phyloP scores from a whole-genome alignment of 1,140 invertebrate genomes.

The Temnothorax nylanderi region DNA sequence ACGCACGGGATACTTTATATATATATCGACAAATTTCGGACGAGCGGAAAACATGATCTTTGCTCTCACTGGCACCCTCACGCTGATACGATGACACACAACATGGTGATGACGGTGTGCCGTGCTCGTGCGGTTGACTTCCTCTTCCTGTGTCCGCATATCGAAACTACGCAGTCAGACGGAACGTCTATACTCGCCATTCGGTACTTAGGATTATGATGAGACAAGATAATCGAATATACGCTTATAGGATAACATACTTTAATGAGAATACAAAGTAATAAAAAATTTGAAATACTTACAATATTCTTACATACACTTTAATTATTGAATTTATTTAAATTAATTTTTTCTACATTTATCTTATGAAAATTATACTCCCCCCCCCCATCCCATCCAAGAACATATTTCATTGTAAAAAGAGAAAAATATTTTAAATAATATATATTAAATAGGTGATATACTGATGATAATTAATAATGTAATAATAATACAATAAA shows the following conservation, averaged over 20 bases:
- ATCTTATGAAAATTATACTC: neutral
- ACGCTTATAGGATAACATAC: neutral
- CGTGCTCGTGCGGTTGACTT: conserved; percentile 77
- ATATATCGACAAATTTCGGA: neutral
- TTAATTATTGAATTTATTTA: neutral
- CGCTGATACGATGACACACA: conserved; percentile 42
- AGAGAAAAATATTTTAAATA: neutral
- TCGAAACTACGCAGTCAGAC: conserved; percentile 79
- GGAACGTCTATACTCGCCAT: conserved; percentile 63
- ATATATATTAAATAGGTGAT: neutral
- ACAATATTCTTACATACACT: neutral
- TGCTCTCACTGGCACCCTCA: neutral
- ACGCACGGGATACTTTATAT: neutral
- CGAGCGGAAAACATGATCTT: conserved; percentile 43
- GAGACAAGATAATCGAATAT: conserved; percentile 63
- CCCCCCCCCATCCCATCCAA: neutral
- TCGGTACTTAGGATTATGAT: conserved; percentile 46
- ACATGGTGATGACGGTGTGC: conserved; percentile 21
- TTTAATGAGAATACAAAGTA: no score
- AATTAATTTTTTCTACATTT: neutral
- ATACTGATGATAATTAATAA: neutral
- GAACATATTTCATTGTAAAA: neutral
- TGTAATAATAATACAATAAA: neutral
- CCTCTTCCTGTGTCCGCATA: conserved; percentile 80
- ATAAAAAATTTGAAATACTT: neutral